Evolutionary conservation across 2,888 invertebrate genomes (phyloP).

Genomic region (Eremobia ochroleuca): DNA sequence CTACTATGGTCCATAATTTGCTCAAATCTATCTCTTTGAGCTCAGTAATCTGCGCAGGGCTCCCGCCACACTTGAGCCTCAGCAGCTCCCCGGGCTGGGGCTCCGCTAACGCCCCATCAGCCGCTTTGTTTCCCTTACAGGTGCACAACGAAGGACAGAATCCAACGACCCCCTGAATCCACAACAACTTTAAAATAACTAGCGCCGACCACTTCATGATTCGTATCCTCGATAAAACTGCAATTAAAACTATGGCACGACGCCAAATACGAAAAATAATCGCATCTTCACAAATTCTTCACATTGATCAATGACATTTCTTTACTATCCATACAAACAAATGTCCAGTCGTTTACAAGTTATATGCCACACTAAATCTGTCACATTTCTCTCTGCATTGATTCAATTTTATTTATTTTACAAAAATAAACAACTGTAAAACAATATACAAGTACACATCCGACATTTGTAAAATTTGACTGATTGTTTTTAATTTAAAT

Average conservation of each 20-base stretch:
- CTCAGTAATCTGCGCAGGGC: conserved; percentile 91
- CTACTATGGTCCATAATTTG: conserved; percentile 91
- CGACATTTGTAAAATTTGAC: conserved; percentile 85
- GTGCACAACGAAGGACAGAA: conserved; percentile 90
- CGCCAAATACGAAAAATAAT: conserved; percentile 88
- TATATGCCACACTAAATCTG: conserved; percentile 64
- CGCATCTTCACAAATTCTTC: conserved; percentile 88
- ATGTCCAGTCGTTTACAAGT: conserved; percentile 53
- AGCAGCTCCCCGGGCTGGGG: conserved; percentile 91
- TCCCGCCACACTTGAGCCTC: conserved; percentile 92
- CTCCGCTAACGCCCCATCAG: conserved; percentile 87
- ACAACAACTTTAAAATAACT: conserved; percentile 77
- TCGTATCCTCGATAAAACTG: conserved; percentile 81
- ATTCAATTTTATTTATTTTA: conserved; percentile 70
- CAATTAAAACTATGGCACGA: conserved; percentile 87
- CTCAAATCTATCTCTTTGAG: conserved; percentile 92
- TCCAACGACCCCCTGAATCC: conserved; percentile 75
- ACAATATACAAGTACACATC: conserved; percentile 78
- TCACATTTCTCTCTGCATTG: conserved; percentile 70
- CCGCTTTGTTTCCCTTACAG: conserved; percentile 90
- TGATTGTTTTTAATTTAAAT: conserved; percentile 65
- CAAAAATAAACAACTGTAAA: conserved; percentile 85
- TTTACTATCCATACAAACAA: conserved; percentile 55
- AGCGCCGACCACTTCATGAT: conserved; percentile 82
- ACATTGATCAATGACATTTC: conserved; percentile 75